phyloP scores from a whole-genome alignment of 2,113 vertebrate species.

The Notarius quadriscutis region DNA sequence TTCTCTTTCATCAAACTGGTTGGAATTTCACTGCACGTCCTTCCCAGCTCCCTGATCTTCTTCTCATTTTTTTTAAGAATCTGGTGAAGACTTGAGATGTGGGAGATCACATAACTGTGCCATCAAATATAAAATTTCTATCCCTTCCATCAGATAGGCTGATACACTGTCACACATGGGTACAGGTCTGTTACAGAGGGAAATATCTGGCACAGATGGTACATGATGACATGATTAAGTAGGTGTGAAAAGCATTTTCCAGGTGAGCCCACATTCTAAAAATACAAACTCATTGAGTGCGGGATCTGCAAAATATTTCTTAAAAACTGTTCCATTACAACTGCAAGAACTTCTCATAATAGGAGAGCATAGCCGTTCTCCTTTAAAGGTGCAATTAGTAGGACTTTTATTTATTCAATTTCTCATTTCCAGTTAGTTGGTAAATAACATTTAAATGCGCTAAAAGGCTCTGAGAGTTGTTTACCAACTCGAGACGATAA shows the following conservation, averaged over 20 bases:
- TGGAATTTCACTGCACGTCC: constrained; percentile 80
- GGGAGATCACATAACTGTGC: constrained; percentile 66
- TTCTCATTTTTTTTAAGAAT: constrained; percentile 43
- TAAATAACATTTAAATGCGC: background rate
- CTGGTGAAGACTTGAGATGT: constrained; percentile 46
- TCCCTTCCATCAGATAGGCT: background rate
- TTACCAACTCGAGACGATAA: constrained; percentile 12
- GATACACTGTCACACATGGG: background rate
- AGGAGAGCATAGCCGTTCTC: background rate
- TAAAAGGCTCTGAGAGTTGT: constrained; percentile 23
- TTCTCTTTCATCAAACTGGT: constrained; percentile 79
- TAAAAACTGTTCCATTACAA: background rate
- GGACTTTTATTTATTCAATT: background rate
- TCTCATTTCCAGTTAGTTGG: background rate
- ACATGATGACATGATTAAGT: background rate
- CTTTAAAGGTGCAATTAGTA: background rate
- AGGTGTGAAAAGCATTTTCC: background rate
- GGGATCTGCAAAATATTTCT: background rate
- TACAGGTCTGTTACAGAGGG: background rate
- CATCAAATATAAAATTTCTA: constrained; percentile 29
- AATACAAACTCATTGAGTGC: background rate
- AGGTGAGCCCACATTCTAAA: background rate
- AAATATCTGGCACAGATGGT: background rate
- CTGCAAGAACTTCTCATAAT: background rate
- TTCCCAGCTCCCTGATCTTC: constrained; percentile 68